Evolutionary conservation across 1,140 invertebrate genomes (phyloP), one percentile per base, ranked within the genome.

Genomic region (Neodiprion virginianus): DNA sequence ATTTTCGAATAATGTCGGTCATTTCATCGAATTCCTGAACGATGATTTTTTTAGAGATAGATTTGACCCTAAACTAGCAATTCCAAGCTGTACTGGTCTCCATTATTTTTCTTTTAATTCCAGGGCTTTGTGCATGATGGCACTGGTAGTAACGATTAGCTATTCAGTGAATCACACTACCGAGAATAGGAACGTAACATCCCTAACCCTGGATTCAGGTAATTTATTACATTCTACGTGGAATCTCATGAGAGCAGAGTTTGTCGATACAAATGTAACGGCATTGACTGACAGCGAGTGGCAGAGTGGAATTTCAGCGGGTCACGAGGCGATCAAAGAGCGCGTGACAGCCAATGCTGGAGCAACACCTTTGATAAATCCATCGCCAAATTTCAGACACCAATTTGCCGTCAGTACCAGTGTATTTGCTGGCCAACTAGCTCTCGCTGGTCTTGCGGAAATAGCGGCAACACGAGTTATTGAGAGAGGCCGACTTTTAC

Each of bases 361-460:
- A 21, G 84, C 89, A 0, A 82, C 81, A 0, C 80, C 82, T n/a
- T 80, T 92, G 50, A 87, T 88, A 0, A 81, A 86, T 0, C 88
- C 92, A 65, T 92, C 91, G 7, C 93, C 94, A 1, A 91, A 93
- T 17, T 91, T 89, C 53, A 89, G 92, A 49, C 94, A 95, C 72
- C 94, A 94, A 80, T 88, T 90, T 48, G 92, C 93, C 0, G 87
- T 94, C 1, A 91, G 90, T 70, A 93, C 92, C 0, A 89, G 89
- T 21, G 81, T 86, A 0, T 87, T 88, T 47, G 91, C 93, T 0
- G 90, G 90, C 14, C 87, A 89, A 12, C 76, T 94, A 48, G 91
- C 93, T 0, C 85, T 91, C 2, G 85, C 90, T 1, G 94, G 92
- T 7, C 91, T 92, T 75, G 90, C 91, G 0, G 90, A 92, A 77